These are phyloP conservation scores for Sminthurides aquaticus DNA, from an alignment of 2,888 invertebrate species.

Conservation along the genomic window DNA sequence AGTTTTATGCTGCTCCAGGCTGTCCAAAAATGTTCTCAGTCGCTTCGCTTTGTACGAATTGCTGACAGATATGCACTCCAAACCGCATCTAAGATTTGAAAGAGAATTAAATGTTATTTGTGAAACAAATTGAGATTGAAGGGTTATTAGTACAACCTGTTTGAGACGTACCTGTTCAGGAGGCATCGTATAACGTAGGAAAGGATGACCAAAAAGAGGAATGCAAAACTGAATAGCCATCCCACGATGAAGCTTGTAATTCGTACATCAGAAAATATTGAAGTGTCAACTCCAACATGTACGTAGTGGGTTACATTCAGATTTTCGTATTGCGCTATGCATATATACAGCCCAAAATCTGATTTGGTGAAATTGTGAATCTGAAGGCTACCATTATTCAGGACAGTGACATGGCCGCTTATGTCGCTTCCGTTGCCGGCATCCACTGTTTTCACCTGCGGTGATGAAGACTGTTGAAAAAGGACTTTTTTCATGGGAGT, in stretches of 20 bases:
- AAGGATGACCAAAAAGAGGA: constrained; percentile 70
- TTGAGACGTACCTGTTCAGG: constrained; percentile 58
- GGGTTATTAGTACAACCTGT: constrained; percentile 4
- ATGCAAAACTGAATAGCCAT: constrained; percentile 66
- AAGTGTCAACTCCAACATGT: constrained; percentile 73
- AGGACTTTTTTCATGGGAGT: constrained; percentile 48
- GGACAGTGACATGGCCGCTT: constrained; percentile 1
- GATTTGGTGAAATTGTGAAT: constrained; percentile 57
- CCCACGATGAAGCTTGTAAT: constrained; percentile 78
- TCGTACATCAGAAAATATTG: constrained; percentile 73
- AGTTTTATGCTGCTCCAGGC: constrained; percentile 80
- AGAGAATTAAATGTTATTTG: no score
- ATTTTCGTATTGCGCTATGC: constrained; percentile 75
- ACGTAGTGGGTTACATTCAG: constrained; percentile 65
- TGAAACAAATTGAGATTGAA: neutral
- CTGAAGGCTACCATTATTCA: constrained; percentile 64
- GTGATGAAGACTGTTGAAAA: neutral
- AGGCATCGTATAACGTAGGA: constrained; percentile 67
- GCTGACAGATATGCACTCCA: constrained; percentile 31
- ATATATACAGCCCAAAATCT: constrained; percentile 77
- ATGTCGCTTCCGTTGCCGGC: neutral
- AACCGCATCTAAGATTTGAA: constrained; percentile 31
- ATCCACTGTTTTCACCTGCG: neutral
- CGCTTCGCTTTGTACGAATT: constrained; percentile 59
- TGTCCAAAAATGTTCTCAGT: constrained; percentile 79